Evolutionary conservation across 1,140 invertebrate genomes (phyloP).

Genomic region (Lutraria rhynchaena): DNA sequence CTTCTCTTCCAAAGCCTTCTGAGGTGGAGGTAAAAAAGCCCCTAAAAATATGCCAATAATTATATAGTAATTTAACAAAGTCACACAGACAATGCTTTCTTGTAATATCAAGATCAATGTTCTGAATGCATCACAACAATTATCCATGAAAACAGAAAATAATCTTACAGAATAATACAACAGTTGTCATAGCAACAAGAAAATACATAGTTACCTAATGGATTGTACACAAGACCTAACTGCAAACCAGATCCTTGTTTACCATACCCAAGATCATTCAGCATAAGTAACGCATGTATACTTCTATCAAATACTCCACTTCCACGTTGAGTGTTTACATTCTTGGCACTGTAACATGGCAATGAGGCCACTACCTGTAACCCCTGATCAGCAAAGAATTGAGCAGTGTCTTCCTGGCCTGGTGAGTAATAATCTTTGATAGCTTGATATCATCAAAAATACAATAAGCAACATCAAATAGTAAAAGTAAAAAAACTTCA

Average conservation of each 20-base stretch:
- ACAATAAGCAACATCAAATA: no score
- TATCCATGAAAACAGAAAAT: no score
- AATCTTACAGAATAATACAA: no score
- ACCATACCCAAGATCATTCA: conserved; percentile 69
- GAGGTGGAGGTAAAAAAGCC: conserved; percentile 68
- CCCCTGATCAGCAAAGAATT: conserved; percentile 67
- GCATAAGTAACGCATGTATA: conserved; percentile 65
- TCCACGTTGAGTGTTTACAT: conserved; percentile 71
- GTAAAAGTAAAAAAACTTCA: not conserved
- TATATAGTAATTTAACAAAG: no score
- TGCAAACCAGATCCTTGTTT: conserved; percentile 56
- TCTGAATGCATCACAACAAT: no score
- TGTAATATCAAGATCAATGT: no score
- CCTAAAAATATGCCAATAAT: conserved; percentile 64
- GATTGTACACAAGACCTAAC: conserved; percentile 71
- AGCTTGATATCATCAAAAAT: not conserved
- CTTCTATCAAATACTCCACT: conserved; percentile 71
- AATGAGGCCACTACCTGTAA: conserved; percentile 68
- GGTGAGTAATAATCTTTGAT: no score
- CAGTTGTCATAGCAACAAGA: no score
- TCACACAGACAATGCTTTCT: no score
- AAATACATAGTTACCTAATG: conserved; percentile 61
- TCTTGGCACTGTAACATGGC: conserved; percentile 71
- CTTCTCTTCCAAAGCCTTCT: conserved; percentile 61
- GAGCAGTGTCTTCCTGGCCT: conserved; percentile 70